Conservation (phyloP, 2,113 vertebrate species). For the Lampris megalopsis region DNA sequence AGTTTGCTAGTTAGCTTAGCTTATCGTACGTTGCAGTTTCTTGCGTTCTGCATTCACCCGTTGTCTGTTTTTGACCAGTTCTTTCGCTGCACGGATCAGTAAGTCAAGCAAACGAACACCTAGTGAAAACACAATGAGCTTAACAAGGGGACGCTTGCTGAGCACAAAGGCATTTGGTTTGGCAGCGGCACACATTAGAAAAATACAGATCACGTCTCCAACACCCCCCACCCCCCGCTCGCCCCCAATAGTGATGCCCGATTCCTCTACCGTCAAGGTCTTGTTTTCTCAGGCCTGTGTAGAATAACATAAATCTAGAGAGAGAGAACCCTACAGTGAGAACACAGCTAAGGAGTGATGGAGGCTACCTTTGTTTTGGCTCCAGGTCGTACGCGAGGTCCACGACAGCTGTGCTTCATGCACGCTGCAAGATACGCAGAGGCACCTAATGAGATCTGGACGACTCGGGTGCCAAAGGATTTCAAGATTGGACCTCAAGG, state of each 20-base stretch:
- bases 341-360: neutral
- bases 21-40: neutral
- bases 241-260: slow-evolving; percentile 52
- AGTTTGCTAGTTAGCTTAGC: neutral
- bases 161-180: slow-evolving; percentile 78
- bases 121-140: slow-evolving; percentile 56
- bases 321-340: slow-evolving; percentile 11
- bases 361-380: slow-evolving; percentile 41
- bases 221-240: slow-evolving; percentile 7
- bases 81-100: slow-evolving; percentile 42
- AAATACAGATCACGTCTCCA: slow-evolving; percentile 39
- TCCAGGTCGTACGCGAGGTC: slow-evolving; percentile 25
- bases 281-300: slow-evolving; percentile 66
- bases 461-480: neutral
- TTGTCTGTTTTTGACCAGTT: slow-evolving; percentile 48
- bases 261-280: slow-evolving; percentile 28
- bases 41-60: slow-evolving; percentile 6
- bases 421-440: slow-evolving; percentile 14
- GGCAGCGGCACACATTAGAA: slow-evolving; percentile 69
- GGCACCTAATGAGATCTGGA: neutral
- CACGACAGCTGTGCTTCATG: slow-evolving; percentile 35
- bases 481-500: neutral
- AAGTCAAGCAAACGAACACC: slow-evolving; percentile 55
- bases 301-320: slow-evolving; percentile 58
- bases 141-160: slow-evolving; percentile 61